Conservation (phyloP, 2,113 vertebrate species). For the Platichthys flesus region DNA sequence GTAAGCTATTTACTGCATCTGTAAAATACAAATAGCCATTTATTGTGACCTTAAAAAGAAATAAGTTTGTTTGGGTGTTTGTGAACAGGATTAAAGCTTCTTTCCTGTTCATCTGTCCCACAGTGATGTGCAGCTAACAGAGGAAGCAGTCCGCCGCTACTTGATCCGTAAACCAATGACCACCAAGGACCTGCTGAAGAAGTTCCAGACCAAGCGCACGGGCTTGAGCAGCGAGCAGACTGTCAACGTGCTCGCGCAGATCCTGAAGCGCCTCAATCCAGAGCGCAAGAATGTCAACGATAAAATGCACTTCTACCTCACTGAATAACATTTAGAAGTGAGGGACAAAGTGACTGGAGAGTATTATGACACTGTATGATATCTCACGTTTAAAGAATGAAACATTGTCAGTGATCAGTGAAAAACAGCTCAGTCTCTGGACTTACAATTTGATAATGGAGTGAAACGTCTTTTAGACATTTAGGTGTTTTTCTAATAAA, state of each 20-base stretch:
- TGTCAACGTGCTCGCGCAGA: slow-evolving; percentile 93
- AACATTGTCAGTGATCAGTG: not conserved
- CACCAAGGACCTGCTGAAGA: slow-evolving; percentile 94
- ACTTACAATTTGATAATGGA: not conserved
- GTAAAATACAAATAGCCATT: not conserved
- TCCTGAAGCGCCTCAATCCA: slow-evolving; percentile 93
- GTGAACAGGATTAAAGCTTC: not conserved
- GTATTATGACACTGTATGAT: no score
- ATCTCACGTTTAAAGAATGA: not conserved
- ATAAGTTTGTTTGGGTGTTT: not conserved
- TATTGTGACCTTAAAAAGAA: not conserved
- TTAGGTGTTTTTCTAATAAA: slow-evolving; percentile 48
- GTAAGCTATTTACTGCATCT: no score
- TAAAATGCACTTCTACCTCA: slow-evolving; percentile 97
- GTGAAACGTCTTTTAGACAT: not conserved
- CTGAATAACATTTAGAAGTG: slow-evolving; percentile 75
- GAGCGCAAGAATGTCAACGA: slow-evolving; percentile 92
- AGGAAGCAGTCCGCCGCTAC: slow-evolving; percentile 91
- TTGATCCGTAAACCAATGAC: slow-evolving; percentile 95
- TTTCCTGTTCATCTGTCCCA: not conserved
- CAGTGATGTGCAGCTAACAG: slow-evolving; percentile 92
- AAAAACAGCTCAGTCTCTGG: not conserved
- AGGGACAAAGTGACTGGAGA: no score
- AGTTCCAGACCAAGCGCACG: slow-evolving; percentile 95
- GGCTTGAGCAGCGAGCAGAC: slow-evolving; percentile 95